These are phyloP conservation scores for Drosophila buzzatii DNA, from an alignment of 2,888 invertebrate species.

Conservation along the genomic window DNA sequence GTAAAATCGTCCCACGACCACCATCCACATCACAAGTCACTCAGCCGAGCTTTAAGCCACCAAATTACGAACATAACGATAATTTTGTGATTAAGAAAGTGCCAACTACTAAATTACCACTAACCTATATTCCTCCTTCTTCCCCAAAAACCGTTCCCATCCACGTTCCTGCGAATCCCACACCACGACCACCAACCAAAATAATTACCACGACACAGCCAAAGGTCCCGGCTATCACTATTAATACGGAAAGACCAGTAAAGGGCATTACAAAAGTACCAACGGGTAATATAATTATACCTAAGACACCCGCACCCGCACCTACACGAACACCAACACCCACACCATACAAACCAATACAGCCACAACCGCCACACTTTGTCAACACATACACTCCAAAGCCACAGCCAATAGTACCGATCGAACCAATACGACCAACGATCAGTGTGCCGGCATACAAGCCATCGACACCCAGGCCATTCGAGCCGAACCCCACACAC, in stretches of 20 bases:
- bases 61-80: constrained; percentile 74
- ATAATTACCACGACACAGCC: constrained; percentile 64
- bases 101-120: constrained; percentile 63
- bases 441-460: constrained; percentile 40
- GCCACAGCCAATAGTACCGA: constrained; percentile 49
- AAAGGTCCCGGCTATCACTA: constrained; percentile 79
- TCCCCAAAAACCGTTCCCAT: constrained; percentile 65
- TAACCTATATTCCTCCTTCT: constrained; percentile 84
- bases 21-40: constrained; percentile 69
- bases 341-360: constrained; percentile 30
- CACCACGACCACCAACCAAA: constrained; percentile 56
- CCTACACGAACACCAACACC: constrained; percentile 26
- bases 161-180: constrained; percentile 73
- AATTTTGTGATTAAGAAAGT: constrained; percentile 73
- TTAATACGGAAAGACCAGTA: constrained; percentile 74
- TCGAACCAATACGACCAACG: constrained; percentile 36
- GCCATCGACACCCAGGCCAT: constrained; percentile 56
- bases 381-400: constrained; percentile 32
- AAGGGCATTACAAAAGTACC: constrained; percentile 69
- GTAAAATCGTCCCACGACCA: constrained; percentile 85
- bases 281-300: constrained; percentile 79
- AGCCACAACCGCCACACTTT: constrained; percentile 46
- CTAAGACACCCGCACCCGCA: constrained; percentile 54
- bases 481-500: constrained; percentile 29
- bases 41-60: constrained; percentile 60